phyloP scores from a whole-genome alignment of 2,113 vertebrate species.

The Gopherus flavomarginatus region DNA sequence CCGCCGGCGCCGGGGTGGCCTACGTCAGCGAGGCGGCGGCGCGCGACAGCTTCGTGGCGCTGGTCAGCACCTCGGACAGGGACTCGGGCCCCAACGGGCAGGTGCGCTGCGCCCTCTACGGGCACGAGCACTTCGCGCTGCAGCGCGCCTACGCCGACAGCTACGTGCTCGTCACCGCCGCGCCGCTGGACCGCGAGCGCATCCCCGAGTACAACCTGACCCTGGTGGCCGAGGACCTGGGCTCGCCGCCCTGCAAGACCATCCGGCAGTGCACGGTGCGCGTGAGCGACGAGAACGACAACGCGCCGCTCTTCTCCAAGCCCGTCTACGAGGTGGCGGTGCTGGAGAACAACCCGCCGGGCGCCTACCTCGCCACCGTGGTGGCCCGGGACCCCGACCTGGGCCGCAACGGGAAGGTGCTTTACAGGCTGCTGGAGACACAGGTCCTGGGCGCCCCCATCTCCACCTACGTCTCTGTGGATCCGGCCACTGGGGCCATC shows the following conservation, averaged over 20 bases:
- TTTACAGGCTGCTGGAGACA: conserved; percentile 87
- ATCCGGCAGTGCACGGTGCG: conserved; percentile 87
- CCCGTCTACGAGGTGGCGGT: conserved; percentile 88
- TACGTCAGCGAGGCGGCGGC: conserved; percentile 85
- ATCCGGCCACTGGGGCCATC: conserved; percentile 90
- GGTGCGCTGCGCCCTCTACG: conserved; percentile 90
- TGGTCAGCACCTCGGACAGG: conserved; percentile 93
- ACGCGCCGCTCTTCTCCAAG: conserved; percentile 86
- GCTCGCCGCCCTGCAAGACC: conserved; percentile 86
- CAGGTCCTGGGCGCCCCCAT: conserved; percentile 85
- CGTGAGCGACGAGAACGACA: conserved; percentile 93
- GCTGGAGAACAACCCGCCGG: conserved; percentile 90
- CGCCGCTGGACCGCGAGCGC: conserved; percentile 87
- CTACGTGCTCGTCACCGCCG: conserved; percentile 92
- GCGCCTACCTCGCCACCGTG: conserved; percentile 89
- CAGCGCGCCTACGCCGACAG: conserved; percentile 92
- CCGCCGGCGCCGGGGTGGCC: conserved; percentile 57
- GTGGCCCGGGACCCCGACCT: conserved; percentile 87
- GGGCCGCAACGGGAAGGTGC: conserved; percentile 89
- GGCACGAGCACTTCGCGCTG: conserved; percentile 91
- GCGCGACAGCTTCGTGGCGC: conserved; percentile 91
- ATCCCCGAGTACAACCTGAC: conserved; percentile 94
- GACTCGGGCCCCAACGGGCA: conserved; percentile 91
- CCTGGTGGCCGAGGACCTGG: conserved; percentile 93
- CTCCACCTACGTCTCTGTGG: conserved; percentile 92